Percentiles rank a stretch among this genome's conserved stretches.
These are phyloP conservation scores for Zapornia atra DNA, from an alignment of 2,113 vertebrate genomes.

Conservation along the genomic window DNA sequence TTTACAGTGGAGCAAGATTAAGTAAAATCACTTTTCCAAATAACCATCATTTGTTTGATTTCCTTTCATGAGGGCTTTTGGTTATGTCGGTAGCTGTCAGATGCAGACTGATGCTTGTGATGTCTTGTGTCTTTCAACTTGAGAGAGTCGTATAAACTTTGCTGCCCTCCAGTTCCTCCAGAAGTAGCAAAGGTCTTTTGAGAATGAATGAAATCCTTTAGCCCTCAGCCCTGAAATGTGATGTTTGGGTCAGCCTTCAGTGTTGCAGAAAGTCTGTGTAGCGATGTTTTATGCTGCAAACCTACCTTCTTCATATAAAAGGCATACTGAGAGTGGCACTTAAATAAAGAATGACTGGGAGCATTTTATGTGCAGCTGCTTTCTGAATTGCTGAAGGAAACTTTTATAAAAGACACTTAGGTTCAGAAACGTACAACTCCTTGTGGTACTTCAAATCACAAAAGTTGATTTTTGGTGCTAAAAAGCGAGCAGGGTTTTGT, in stretches of 20 bases:
- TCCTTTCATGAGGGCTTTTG: constrained; percentile 44
- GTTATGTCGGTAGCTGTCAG: constrained; percentile 54
- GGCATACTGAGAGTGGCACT: constrained; percentile 1
- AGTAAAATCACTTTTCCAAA: constrained; percentile 56
- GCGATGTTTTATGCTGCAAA: constrained; percentile 46
- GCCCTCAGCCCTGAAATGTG: constrained; percentile 37
- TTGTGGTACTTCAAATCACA: neutral
- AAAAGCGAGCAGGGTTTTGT: neutral
- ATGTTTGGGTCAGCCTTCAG: constrained; percentile 42
- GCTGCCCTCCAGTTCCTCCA: constrained; percentile 10
- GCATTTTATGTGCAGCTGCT: neutral
- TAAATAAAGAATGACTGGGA: constrained; percentile 33
- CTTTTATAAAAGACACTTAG: neutral
- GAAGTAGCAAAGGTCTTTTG: neutral
- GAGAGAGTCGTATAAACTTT: constrained; percentile 38
- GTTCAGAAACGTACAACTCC: neutral
- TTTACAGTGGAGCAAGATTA: constrained; percentile 44
- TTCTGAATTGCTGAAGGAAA: constrained; percentile 9
- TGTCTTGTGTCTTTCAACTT: constrained; percentile 1
- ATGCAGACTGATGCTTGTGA: constrained; percentile 42
- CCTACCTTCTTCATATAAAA: constrained; percentile 36
- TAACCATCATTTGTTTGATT: constrained; percentile 56
- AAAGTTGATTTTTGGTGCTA: neutral
- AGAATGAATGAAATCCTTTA: constrained; percentile 61
- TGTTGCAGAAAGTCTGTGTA: constrained; percentile 34